Evolutionary conservation across 2,888 invertebrate species (phyloP).

Genomic region (Drosophila stalkeri): DNA sequence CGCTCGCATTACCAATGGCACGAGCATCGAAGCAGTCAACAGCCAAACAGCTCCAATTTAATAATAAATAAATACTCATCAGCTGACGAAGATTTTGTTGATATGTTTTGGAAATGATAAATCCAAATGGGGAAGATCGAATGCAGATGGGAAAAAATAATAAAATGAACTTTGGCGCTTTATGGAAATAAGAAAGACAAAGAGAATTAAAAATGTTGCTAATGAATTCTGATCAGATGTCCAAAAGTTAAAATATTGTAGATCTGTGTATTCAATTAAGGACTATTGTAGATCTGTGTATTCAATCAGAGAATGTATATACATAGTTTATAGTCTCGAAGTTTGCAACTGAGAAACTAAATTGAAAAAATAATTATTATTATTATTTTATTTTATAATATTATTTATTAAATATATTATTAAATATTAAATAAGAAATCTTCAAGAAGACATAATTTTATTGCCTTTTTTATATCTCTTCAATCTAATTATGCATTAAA

Average conservation of each 20-base stretch:
- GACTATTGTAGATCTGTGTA: background rate
- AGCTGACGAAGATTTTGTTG: constrained; percentile 5
- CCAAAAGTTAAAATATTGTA: background rate
- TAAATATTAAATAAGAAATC: too few species aligned
- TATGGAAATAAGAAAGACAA: background rate
- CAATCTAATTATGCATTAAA: background rate
- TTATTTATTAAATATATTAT: too few species aligned
- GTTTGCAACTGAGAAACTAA: too few species aligned
- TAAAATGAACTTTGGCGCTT: background rate
- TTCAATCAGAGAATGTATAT: background rate
- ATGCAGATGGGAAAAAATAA: background rate
- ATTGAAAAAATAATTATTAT: too few species aligned
- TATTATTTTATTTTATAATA: too few species aligned
- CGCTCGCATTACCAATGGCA: constrained; percentile 55
- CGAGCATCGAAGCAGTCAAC: constrained; percentile 11
- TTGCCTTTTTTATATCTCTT: too few species aligned
- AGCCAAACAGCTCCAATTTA: constrained; percentile 18
- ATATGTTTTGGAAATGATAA: background rate
- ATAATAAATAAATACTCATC: constrained; percentile 10
- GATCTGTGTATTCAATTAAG: background rate
- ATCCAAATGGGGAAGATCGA: background rate
- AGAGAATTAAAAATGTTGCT: too few species aligned
- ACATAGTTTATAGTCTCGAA: background rate
- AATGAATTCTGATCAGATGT: background rate
- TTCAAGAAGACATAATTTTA: too few species aligned